A percentile compares a stretch with the other conserved stretches of the same genome.
phyloP scores from a whole-genome alignment of 2,797 vertebrate genomes.

The Kryptopterus vitreolus region DNA sequence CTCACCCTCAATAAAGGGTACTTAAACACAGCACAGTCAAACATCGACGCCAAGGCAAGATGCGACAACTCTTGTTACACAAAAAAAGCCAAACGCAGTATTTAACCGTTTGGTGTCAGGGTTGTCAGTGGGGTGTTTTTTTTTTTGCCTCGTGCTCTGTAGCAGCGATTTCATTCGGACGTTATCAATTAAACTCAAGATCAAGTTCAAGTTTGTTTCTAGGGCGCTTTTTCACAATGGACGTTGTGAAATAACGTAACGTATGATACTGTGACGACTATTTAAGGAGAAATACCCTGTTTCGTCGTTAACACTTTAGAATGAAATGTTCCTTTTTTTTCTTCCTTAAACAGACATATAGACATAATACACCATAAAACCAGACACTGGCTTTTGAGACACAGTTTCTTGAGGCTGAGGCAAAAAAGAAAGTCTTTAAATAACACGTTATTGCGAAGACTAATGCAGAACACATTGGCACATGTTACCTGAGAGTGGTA shows the following conservation, averaged over 20 bases:
- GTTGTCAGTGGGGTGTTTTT: background rate
- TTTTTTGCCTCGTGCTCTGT: background rate
- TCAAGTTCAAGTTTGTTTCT: too few species aligned
- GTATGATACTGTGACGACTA: too few species aligned
- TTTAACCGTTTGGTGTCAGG: background rate
- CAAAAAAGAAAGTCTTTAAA: background rate
- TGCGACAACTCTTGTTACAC: background rate
- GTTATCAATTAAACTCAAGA: background rate
- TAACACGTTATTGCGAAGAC: background rate
- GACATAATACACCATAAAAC: background rate
- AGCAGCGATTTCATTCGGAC: background rate
- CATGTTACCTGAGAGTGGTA: conserved; percentile 9
- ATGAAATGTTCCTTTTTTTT: background rate
- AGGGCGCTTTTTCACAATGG: too few species aligned
- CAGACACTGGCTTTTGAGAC: background rate
- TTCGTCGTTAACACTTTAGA: background rate
- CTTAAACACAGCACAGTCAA: conserved; percentile 23
- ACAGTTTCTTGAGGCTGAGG: too few species aligned
- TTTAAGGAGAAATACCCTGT: background rate
- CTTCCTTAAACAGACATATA: background rate
- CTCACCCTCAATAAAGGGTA: background rate
- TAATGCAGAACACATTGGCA: background rate
- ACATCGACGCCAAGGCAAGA: conserved; percentile 17
- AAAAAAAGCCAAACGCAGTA: conserved; percentile 21
- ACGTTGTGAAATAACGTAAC: background rate